Evolutionary conservation across 2,797 vertebrate species (phyloP), one percentile per base, ranked within the genome.

Genomic region (Brachymystax lenok): DNA sequence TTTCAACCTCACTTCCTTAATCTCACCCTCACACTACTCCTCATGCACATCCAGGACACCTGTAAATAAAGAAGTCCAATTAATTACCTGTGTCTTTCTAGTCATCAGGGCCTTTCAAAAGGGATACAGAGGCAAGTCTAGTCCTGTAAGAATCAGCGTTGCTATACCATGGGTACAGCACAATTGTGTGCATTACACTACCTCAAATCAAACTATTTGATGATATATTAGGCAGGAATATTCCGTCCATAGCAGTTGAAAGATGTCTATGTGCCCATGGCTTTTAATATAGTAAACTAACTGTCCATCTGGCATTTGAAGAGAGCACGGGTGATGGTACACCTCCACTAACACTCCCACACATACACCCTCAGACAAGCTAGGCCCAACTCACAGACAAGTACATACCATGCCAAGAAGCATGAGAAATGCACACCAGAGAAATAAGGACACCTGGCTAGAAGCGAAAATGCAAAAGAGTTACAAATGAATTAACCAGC

Each of bases 231-330:
- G 21, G 10, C 21, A 24, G 59, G 56, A 59, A 21, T 21, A 2
- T 24, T 69, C 3, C 68, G 0, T 14, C 69, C 69, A 70, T 71
- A 10, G 21, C 69, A 50, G 69, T 21, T 46, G 33, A 40, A 35
- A 69, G 40, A 70, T 28, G 46, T n/a, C 7, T 24, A 21, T 40
- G 69, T 52, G 46, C 50, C 69, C 69, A 27, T 28, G 46, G 69
- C 46, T 71, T 71, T 21, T 70, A 27, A 50, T n/a, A 24, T 24
- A 13, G 69, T 70, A 51, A 70, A 71, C 21, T 12, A 27, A 13
- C 69, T 71, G 69, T 46, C 46, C 69, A 71, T 71, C 69, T 71
- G 69, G 69, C 69, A n/a, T 71, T 71, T 24, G 46, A 3, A 52
- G n/a, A 71, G 46, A 8, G 50, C 24, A 52, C 52, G 46, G 52